Conservation (phyloP, 2,113 vertebrate genomes). For the Peromyscus maniculatus region DNA sequence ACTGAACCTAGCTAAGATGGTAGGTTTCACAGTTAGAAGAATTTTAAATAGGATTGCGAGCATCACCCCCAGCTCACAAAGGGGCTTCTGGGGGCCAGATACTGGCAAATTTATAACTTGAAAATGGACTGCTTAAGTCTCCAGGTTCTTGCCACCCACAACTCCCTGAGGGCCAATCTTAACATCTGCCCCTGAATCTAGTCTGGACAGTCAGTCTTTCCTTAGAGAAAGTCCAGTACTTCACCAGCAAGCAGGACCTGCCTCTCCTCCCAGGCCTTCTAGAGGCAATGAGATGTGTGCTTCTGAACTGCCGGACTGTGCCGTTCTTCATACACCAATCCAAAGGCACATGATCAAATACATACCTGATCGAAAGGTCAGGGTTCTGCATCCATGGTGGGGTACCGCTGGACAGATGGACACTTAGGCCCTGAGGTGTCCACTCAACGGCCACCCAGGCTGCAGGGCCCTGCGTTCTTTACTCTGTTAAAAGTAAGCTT, state of each 20-base stretch:
- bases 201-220: background rate
- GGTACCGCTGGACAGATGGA: fast-evolving
- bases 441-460: background rate
- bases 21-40: background rate
- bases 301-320: background rate
- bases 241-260: background rate
- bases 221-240: background rate
- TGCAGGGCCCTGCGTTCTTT: background rate
- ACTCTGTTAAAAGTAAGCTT: conserved; percentile 3
- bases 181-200: background rate
- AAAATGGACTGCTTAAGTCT: background rate
- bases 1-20: background rate
- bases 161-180: background rate
- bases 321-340: background rate
- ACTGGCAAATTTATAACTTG: background rate
- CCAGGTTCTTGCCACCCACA: background rate
- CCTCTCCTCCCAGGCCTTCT: background rate
- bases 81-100: background rate
- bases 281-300: background rate
- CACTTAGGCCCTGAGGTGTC: background rate
- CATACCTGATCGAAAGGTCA: background rate
- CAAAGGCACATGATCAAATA: conserved; percentile 36
- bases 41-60: background rate
- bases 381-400: background rate
- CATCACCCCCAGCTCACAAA: background rate